phyloP scores from a whole-genome alignment of 2,113 vertebrate species.

The Istiophorus platypterus region DNA sequence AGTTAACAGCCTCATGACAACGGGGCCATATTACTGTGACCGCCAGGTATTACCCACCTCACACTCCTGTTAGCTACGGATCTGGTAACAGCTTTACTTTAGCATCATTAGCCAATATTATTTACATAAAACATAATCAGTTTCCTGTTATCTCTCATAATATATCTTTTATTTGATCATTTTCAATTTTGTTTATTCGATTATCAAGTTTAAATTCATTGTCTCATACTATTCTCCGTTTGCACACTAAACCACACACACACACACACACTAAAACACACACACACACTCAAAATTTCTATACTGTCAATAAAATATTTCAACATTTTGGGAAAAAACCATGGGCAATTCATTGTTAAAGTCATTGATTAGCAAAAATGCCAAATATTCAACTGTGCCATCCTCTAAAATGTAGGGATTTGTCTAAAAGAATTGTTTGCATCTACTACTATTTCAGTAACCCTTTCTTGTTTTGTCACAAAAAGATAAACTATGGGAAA shows the following conservation, averaged over 20 bases:
- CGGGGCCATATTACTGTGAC: slow-evolving; percentile 36
- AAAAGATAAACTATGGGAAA: neutral
- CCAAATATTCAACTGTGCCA: neutral
- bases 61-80: neutral
- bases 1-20: slow-evolving; percentile 52
- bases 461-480: neutral
- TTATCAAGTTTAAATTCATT: neutral
- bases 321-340: too few species aligned
- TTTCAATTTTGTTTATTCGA: neutral
- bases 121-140: neutral
- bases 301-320: neutral
- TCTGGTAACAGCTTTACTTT: neutral
- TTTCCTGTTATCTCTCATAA: neutral
- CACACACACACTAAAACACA: neutral
- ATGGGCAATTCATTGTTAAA: neutral
- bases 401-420: neutral
- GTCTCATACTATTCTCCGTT: neutral
- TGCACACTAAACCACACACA: neutral
- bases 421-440: neutral
- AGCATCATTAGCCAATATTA: slow-evolving; percentile 1
- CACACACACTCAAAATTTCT: neutral
- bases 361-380: neutral
- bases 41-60: slow-evolving; percentile 24
- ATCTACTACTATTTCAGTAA: neutral
- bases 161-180: neutral